These are phyloP conservation scores for Liolophura sinensis DNA, from an alignment of 1,140 invertebrate genomes.

Conservation along the genomic window DNA sequence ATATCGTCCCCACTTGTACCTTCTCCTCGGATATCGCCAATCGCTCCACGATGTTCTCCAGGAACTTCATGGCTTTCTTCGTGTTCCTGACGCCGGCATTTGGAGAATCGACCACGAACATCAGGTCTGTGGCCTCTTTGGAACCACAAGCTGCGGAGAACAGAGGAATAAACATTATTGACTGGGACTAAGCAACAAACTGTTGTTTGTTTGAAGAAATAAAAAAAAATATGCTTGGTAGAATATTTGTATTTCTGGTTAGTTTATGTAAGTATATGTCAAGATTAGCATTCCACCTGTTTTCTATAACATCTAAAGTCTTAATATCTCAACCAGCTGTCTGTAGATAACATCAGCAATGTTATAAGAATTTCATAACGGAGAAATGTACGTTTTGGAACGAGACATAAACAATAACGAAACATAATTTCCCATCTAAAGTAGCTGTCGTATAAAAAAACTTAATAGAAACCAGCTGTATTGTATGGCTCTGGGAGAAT, in stretches of 20 bases:
- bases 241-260: not conserved
- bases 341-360: no score
- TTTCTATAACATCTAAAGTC: constrained; percentile 21
- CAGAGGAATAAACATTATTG: not conserved
- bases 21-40: constrained; percentile 35
- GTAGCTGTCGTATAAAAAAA: no score
- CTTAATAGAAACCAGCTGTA: no score
- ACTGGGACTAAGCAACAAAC: no score
- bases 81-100: constrained; percentile 41
- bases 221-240: not conserved
- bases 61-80: constrained; percentile 34
- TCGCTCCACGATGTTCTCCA: constrained; percentile 30
- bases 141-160: constrained; percentile 37
- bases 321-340: constrained; percentile 15
- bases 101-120: constrained; percentile 45
- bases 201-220: not conserved
- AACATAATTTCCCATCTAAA: no score
- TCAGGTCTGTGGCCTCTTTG: constrained; percentile 42
- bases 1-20: constrained; percentile 40
- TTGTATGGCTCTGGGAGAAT: no score
- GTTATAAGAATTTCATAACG: no score
- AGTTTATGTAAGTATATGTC: no score
- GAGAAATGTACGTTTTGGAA: no score
- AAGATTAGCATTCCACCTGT: not conserved
- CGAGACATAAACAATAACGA: no score